phyloP scores from a whole-genome alignment of 2,888 invertebrate species.

The Amiota mariae region DNA sequence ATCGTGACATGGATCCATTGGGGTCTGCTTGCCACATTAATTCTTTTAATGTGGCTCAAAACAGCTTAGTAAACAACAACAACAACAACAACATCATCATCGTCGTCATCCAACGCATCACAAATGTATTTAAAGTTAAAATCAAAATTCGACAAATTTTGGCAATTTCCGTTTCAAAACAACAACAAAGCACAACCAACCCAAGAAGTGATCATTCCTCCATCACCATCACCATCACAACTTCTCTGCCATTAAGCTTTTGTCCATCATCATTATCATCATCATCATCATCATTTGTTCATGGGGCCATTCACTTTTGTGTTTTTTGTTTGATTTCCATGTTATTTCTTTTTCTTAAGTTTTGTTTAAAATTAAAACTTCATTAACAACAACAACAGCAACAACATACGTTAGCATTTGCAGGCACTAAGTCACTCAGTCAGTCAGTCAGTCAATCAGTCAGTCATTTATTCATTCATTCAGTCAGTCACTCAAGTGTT shows the following conservation, averaged over 20 bases:
- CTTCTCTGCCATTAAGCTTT: no score
- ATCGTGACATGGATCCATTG: no score
- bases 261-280: no score
- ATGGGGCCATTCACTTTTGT: slow-evolving; percentile 35
- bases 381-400: background rate
- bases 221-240: no score
- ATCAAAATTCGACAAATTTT: slow-evolving; percentile 55
- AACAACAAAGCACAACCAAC: slow-evolving; percentile 29
- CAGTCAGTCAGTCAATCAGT: no score
- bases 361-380: slow-evolving; percentile 5
- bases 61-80: no score
- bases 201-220: background rate
- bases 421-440: background rate
- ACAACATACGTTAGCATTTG: no score
- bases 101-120: background rate
- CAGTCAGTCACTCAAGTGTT: no score
- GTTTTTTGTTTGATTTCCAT: background rate
- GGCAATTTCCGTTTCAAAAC: slow-evolving; percentile 55
- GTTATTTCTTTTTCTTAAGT: background rate
- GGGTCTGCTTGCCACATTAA: slow-evolving; percentile 9
- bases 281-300: no score
- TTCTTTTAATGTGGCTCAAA: slow-evolving; percentile 34
- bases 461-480: no score
- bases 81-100: no score
- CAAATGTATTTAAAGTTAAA: slow-evolving; percentile 35